Evolutionary conservation across 2,888 invertebrate species (phyloP).

Genomic region (Oscheius onirici): DNA sequence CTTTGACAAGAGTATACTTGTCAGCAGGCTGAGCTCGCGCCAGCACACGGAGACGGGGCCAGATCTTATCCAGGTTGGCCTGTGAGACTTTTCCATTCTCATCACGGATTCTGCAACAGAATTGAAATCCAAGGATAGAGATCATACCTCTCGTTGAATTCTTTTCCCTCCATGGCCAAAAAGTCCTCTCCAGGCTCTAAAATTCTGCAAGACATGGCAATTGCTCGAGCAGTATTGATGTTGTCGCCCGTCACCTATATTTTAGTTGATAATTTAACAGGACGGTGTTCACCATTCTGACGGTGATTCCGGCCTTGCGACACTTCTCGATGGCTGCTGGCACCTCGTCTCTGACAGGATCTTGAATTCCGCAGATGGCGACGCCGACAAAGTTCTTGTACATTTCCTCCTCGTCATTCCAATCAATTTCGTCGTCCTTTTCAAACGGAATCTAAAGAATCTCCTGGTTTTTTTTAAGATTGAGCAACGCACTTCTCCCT

Average conservation of each 20-base stretch:
- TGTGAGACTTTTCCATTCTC: conserved; percentile 66
- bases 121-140: not conserved
- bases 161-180: conserved; percentile 94
- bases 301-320: conserved; percentile 93
- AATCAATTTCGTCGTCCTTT: conserved; percentile 66
- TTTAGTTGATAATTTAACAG: not conserved
- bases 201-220: conserved; percentile 96
- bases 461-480: no score
- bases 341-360: conserved; percentile 91
- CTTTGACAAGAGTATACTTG: conserved; percentile 75
- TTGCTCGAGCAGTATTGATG: conserved; percentile 91
- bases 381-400: conserved; percentile 92
- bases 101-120: conserved; percentile 63
- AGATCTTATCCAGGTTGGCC: conserved; percentile 71
- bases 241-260: conserved; percentile 75
- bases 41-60: conserved; percentile 75
- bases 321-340: conserved; percentile 92
- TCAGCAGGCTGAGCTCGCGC: conserved; percentile 77
- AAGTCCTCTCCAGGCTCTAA: conserved; percentile 92
- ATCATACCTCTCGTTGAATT: conserved; percentile 84
- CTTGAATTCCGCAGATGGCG: conserved; percentile 87
- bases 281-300: conserved; percentile 45
- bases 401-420: conserved; percentile 93
- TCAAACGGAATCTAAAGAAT: conserved; percentile 60
- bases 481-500: conserved; percentile 48